Base-by-base conservation (phyloP, 2,797 vertebrate genomes). In the Oreonectes daqikongensis region DNA sequence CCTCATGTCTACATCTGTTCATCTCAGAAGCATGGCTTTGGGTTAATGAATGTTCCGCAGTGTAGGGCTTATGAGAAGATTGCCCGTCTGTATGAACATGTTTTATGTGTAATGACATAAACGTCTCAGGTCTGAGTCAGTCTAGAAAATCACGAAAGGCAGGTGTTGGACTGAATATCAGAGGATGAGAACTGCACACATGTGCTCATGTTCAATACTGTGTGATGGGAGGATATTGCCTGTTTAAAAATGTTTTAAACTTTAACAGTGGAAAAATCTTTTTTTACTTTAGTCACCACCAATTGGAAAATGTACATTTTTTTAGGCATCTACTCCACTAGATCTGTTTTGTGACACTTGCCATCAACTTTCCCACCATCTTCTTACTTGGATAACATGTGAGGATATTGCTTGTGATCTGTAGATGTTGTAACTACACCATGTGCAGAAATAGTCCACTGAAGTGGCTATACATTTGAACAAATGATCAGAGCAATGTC, bases 51-150 rank as follows among this genome's bases (percentile, higher is more conserved):
- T n/a, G 46, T 64, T 73, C 20, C 35, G 9, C 30, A 26, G 59
- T 1, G 26, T 32, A 73, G 40, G 6, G 28, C n/a, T 48, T 61
- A 57, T 17, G 1, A 63, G 63, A 12, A 70, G 26, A 48, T 42
- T 26, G 11, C 42, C 50, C 30, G 32, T 61, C 28, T 73, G 70
- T 26, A 12, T 46, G 15, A 14, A 38, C 30, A 52, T 38, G 59
- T 64, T 73, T 52, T 52, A 64, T 52, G 5, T 73, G 46, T 35
- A 64, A 10, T 73, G 46, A 28, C 46, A 52, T 73, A 32, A 52
- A 28, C 18, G 48, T 50, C 48, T 50, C 3, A n/a, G 46, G 48
- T 50, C 32, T 57, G n/a, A 72, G n/a, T 42, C 42, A 10, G 18
- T 60, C 12, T 46, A 0, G 3, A 60, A 50, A 8, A 20, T 2